A percentile compares a stretch with the other conserved stretches of the same genome.
Evolutionary conservation across 2,888 invertebrate genomes (phyloP).

Genomic region (Drosophila falleni): DNA sequence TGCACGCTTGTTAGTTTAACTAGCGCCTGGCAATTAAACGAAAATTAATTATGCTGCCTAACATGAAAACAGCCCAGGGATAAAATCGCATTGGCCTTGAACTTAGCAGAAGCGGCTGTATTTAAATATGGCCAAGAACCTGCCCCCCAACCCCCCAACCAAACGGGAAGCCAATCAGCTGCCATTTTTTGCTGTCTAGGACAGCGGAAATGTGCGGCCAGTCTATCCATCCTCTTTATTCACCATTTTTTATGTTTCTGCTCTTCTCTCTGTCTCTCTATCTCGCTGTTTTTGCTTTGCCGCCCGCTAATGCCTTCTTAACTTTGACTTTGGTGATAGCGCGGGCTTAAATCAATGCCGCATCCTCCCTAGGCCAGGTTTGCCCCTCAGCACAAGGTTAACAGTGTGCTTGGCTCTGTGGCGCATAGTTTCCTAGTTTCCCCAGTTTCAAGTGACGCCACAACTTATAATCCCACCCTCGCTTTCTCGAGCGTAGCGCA

Average conservation of each 20-base stretch:
- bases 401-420: conserved; percentile 14
- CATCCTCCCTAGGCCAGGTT: conserved; percentile 9
- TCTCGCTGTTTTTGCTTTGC: conserved; percentile 9
- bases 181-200: conserved; percentile 50
- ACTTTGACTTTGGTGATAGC: conserved; percentile 76
- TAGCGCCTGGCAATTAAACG: conserved; percentile 77
- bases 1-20: conserved; percentile 77
- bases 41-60: conserved; percentile 77
- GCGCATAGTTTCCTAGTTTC: conserved; percentile 39
- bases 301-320: conserved; percentile 69
- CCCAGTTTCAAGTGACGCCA: conserved; percentile 27
- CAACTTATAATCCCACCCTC: conserved; percentile 58
- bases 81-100: conserved; percentile 66
- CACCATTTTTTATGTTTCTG: not conserved
- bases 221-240: not conserved
- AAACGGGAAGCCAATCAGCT: conserved; percentile 64
- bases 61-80: conserved; percentile 40
- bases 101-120: conserved; percentile 50
- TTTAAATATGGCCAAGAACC: conserved; percentile 23
- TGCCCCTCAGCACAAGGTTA: conserved; percentile 54
- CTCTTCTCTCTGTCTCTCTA: conserved; percentile 9
- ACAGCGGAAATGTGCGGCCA: conserved; percentile 58
- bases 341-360: conserved; percentile 70
- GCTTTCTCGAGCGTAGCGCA: conserved; percentile 1
- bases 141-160: not conserved